These are phyloP conservation scores for Catharus bicknelli DNA, from an alignment of 2,113 vertebrate species.

Conservation along the genomic window DNA sequence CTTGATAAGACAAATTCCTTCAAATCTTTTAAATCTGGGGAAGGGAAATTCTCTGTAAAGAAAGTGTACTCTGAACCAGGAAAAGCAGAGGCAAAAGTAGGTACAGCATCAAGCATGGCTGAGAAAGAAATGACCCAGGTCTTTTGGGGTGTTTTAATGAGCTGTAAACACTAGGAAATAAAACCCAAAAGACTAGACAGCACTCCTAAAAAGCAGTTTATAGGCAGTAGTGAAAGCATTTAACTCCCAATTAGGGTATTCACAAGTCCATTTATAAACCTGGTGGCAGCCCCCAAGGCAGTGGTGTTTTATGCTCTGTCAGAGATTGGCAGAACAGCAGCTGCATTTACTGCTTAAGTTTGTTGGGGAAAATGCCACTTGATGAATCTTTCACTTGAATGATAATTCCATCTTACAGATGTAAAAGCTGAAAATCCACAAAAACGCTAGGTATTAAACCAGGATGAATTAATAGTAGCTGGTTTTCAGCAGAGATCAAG, in stretches of 20 bases:
- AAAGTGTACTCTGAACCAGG: not conserved
- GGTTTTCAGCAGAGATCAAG: slow-evolving; percentile 24
- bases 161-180: not conserved
- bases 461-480: slow-evolving; percentile 34
- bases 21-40: not conserved
- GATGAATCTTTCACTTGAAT: not conserved
- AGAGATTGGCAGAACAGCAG: not conserved
- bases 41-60: not conserved
- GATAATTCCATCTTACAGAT: not conserved
- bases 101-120: not conserved
- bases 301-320: not conserved
- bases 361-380: not conserved
- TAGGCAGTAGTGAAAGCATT: not conserved
- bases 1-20: not conserved
- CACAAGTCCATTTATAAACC: not conserved
- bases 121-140: not conserved
- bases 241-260: not conserved
- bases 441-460: slow-evolving; percentile 4
- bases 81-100: not conserved
- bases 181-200: not conserved
- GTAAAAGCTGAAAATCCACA: slow-evolving; percentile 28
- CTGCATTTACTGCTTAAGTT: not conserved
- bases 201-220: not conserved
- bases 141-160: not conserved
- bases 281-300: not conserved